A percentile compares a stretch with the other conserved stretches of the same genome.
phyloP scores from a whole-genome alignment of 2,797 vertebrate species.

The Echeneis naucrates region DNA sequence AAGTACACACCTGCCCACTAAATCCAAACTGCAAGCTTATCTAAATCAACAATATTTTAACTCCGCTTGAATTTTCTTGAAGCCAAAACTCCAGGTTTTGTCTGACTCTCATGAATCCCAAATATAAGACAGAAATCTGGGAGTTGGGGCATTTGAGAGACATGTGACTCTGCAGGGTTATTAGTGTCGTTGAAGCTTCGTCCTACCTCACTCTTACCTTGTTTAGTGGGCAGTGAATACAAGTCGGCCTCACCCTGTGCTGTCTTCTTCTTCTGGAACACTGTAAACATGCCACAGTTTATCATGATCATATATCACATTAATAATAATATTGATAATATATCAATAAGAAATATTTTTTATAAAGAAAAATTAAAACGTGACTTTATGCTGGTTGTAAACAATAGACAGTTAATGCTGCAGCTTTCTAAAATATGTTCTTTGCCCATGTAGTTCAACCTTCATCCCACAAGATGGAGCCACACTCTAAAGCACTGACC shows the following conservation, averaged over 20 bases:
- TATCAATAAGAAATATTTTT: not conserved
- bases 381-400: not conserved
- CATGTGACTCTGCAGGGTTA: not conserved
- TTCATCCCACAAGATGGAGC: conserved; percentile 73
- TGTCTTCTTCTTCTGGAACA: conserved; percentile 83
- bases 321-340: not conserved
- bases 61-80: not conserved
- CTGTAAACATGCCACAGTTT: conserved; percentile 60
- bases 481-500: conserved; percentile 24
- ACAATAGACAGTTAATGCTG: not conserved
- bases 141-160: not conserved
- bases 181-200: not conserved
- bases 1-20: not conserved
- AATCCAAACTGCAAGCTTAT: too few species aligned
- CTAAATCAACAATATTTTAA: not conserved
- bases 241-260: conserved; percentile 58
- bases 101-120: not conserved
- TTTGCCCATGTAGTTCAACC: conserved; percentile 13
- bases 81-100: not conserved
- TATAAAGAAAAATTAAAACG: not conserved
- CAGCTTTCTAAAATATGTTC: not conserved
- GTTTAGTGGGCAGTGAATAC: conserved; percentile 77
- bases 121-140: not conserved
- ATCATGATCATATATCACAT: not conserved
- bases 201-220: conserved; percentile 67